Percentiles rank a stretch among this genome's conserved stretches.
These are phyloP conservation scores for Gallinago jamesoni DNA, from an alignment of 2,113 vertebrate genomes.

Conservation along the genomic window DNA sequence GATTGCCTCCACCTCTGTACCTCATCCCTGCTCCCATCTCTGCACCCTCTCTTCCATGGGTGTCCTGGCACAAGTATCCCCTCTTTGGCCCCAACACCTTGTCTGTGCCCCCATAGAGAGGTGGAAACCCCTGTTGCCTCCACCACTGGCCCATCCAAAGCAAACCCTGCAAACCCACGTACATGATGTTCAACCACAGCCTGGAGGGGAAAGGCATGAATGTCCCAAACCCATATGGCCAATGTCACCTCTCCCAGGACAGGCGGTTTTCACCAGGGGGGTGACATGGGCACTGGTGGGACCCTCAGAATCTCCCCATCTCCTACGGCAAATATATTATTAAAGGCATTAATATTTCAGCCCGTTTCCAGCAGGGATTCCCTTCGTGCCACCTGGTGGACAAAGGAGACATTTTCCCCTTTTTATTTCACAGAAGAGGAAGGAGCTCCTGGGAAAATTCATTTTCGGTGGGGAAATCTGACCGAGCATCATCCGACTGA, in stretches of 20 bases:
- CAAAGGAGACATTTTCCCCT: background rate
- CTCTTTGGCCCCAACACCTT: background rate
- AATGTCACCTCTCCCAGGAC: background rate
- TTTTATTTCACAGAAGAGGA: background rate
- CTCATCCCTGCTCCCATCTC: background rate
- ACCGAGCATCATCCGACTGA: background rate
- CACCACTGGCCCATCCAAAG: background rate
- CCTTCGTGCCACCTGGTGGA: conserved; percentile 65
- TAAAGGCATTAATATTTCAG: background rate
- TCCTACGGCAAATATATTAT: too few relatives aligned
- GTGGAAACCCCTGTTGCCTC: background rate
- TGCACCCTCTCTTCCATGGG: fast-evolving
- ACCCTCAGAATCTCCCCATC: background rate
- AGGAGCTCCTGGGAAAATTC: background rate
- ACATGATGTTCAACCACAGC: fast-evolving
- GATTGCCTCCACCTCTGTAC: background rate
- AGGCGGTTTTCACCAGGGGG: fast-evolving
- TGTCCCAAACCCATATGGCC: background rate
- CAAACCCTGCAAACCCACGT: background rate
- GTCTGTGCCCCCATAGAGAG: fast-evolving
- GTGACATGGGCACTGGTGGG: fast-evolving
- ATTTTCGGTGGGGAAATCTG: background rate
- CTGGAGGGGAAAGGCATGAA: background rate
- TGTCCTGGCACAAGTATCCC: background rate
- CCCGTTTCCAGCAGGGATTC: background rate